These are phyloP conservation scores for Eurosta solidaginis DNA, from an alignment of 1,140 invertebrate species.

Conservation along the genomic window DNA sequence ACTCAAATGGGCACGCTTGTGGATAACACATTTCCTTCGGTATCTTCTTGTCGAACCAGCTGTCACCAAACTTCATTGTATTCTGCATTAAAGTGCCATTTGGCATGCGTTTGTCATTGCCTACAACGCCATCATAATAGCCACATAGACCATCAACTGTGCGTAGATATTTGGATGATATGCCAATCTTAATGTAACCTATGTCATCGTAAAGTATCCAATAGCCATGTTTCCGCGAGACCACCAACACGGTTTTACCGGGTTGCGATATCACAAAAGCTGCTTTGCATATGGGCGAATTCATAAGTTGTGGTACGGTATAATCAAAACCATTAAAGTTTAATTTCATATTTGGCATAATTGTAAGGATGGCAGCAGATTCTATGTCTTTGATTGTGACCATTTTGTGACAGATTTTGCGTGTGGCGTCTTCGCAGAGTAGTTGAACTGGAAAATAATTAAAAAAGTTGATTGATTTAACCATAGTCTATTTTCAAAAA, in stretches of 20 bases:
- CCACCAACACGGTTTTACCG: slow-evolving; percentile 71
- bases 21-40: slow-evolving; percentile 64
- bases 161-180: slow-evolving; percentile 66
- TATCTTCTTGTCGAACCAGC: slow-evolving; percentile 68
- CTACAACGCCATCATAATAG: slow-evolving; percentile 68
- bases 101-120: slow-evolving; percentile 73
- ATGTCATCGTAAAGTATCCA: slow-evolving; percentile 72
- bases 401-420: slow-evolving; percentile 66
- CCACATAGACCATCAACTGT: slow-evolving; percentile 80
- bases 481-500: too few relatives aligned
- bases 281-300: slow-evolving; percentile 65
- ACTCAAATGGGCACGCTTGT: slow-evolving; percentile 63
- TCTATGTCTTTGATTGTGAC: slow-evolving; percentile 59
- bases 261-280: slow-evolving; percentile 71
- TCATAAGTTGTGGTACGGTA: slow-evolving; percentile 70
- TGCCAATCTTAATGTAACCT: slow-evolving; percentile 73
- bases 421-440: slow-evolving; percentile 48
- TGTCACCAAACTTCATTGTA: slow-evolving; percentile 73
- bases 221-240: slow-evolving; percentile 73
- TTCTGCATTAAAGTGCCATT: slow-evolving; percentile 67
- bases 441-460: slow-evolving; percentile 44
- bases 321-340: slow-evolving; percentile 70
- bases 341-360: slow-evolving; percentile 67
- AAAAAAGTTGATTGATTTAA: background rate
- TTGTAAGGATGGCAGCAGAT: slow-evolving; percentile 45